These are phyloP conservation scores for Chromobotia macracanthus DNA, from an alignment of 2,797 vertebrate genomes.

Conservation along the genomic window DNA sequence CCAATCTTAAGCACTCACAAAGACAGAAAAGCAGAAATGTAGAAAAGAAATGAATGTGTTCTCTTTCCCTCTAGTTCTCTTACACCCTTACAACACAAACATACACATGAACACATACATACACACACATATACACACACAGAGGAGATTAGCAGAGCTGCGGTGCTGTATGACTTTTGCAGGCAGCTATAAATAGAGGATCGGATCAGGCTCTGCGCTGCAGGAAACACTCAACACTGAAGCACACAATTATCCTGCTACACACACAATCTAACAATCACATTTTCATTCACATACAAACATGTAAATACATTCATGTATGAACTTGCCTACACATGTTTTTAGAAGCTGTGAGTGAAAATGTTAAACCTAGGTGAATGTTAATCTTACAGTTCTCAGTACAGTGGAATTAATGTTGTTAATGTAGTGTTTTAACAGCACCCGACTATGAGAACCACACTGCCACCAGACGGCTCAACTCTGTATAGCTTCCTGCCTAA, in stretches of 20 bases:
- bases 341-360: neutral
- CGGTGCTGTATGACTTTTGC: conserved; percentile 46
- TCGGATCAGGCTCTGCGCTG: conserved; percentile 36
- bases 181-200: conserved; percentile 49
- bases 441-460: conserved; percentile 4
- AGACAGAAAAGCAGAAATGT: conserved; percentile 12
- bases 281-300: conserved; percentile 24
- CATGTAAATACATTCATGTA: neutral
- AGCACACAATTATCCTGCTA: conserved; percentile 12
- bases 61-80: conserved; percentile 21
- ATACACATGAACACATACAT: neutral
- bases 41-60: conserved; percentile 22
- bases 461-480: conserved; percentile 12
- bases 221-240: conserved; percentile 29
- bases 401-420: conserved; percentile 20
- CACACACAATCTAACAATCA: conserved; percentile 9
- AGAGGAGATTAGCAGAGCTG: conserved; percentile 39
- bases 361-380: neutral
- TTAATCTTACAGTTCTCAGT: conserved; percentile 4
- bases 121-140: conserved; percentile 24
- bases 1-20: neutral
- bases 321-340: conserved; percentile 7
- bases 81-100: conserved; percentile 25
- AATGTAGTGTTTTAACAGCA: conserved; percentile 2
- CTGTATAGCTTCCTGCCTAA: conserved; percentile 4